Conservation (phyloP, 2,113 vertebrate genomes). For the Saccopteryx leptura region DNA sequence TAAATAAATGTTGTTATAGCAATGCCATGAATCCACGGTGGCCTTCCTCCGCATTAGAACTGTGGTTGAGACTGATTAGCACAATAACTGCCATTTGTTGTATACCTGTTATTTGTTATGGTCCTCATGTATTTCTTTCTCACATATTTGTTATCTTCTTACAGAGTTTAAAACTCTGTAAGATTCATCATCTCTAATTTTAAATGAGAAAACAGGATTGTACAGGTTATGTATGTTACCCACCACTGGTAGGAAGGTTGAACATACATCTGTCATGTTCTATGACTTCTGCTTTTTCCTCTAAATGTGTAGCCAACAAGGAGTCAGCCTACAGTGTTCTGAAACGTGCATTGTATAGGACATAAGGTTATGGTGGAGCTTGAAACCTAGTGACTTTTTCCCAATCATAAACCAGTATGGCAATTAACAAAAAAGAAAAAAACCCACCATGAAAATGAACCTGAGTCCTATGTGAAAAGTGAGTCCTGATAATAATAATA, state of each 20-base stretch:
- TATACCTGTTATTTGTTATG: neutral
- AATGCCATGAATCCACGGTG: neutral
- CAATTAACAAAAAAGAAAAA: neutral
- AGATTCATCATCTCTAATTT: constrained; percentile 13
- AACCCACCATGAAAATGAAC: neutral
- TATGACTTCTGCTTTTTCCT: neutral
- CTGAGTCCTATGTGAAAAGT: neutral
- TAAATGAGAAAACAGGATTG: neutral
- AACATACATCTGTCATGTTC: neutral
- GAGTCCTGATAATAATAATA: constrained; percentile 19
- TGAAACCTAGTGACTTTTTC: neutral
- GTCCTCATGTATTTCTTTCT: neutral
- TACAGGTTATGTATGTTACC: neutral
- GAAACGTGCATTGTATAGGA: neutral
- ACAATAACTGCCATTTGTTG: neutral
- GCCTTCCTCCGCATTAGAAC: neutral
- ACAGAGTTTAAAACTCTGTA: neutral
- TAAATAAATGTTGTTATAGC: neutral
- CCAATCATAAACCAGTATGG: neutral
- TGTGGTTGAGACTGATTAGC: neutral
- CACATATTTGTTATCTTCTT: neutral
- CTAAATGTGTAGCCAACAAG: neutral
- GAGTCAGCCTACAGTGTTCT: neutral
- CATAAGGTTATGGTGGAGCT: neutral
- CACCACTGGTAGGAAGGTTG: neutral